A percentile compares a stretch with the other conserved stretches of the same genome.
These are phyloP conservation scores for Mylabris sibirica DNA, from an alignment of 2,888 invertebrate genomes.

Conservation along the genomic window DNA sequence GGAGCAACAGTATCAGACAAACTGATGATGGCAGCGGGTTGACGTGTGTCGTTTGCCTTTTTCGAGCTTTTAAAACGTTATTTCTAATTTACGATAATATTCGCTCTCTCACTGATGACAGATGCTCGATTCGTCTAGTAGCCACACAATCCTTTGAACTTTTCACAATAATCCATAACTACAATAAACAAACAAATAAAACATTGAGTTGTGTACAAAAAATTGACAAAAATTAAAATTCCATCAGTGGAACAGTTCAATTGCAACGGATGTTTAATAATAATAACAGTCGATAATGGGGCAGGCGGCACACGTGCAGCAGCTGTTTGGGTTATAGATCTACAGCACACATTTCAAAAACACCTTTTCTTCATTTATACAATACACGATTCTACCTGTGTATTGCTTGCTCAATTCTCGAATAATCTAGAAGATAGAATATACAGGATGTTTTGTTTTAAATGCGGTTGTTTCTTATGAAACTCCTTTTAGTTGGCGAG, in stretches of 20 bases:
- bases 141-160: neutral
- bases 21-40: neutral
- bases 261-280: neutral
- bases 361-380: conserved; percentile 25
- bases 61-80: neutral
- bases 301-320: conserved; percentile 31
- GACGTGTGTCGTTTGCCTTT: conserved; percentile 5
- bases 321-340: conserved; percentile 25
- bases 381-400: conserved; percentile 6
- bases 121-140: neutral
- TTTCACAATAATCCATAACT: neutral
- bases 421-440: neutral
- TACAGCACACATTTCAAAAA: neutral
- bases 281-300: conserved; percentile 15
- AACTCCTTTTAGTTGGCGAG: no score
- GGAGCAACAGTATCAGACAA: neutral
- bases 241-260: neutral
- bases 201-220: neutral
- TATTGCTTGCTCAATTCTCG: neutral
- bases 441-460: no score
- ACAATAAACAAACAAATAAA: neutral
- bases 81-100: neutral
- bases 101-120: neutral
- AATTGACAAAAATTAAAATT: neutral
- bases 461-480: no score